phyloP scores from a whole-genome alignment of 2,113 vertebrate genomes.

The Nothobranchius furzeri region DNA sequence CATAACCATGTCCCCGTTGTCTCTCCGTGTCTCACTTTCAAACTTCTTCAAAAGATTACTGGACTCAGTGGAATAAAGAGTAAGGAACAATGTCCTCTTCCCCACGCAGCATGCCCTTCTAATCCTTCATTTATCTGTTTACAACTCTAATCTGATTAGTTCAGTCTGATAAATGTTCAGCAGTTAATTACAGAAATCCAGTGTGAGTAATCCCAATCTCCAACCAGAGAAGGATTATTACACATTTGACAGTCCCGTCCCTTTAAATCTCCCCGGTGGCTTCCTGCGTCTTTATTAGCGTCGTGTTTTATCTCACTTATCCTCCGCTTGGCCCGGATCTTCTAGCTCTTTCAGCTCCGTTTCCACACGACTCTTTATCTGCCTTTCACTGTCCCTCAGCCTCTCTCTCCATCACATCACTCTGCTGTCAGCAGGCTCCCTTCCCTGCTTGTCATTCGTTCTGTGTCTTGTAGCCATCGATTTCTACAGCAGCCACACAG shows the following conservation, averaged over 20 bases:
- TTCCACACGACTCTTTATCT: slow-evolving; percentile 40
- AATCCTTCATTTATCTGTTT: slow-evolving; percentile 59
- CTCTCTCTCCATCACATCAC: slow-evolving; percentile 34
- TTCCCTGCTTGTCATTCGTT: slow-evolving; percentile 59
- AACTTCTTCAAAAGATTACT: slow-evolving; percentile 6
- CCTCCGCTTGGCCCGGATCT: slow-evolving; percentile 17
- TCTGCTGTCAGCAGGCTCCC: slow-evolving; percentile 49
- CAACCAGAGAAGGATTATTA: slow-evolving; percentile 56
- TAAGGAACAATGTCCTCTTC: neutral
- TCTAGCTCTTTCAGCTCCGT: slow-evolving; percentile 15
- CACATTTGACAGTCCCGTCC: slow-evolving; percentile 30
- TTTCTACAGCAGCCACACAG: slow-evolving; percentile 47
- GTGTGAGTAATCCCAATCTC: slow-evolving; percentile 54
- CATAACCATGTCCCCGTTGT: neutral
- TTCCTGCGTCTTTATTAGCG: neutral
- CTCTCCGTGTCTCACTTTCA: neutral
- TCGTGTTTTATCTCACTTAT: slow-evolving; percentile 21
- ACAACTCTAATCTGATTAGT: slow-evolving; percentile 59
- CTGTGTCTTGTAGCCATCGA: slow-evolving; percentile 55
- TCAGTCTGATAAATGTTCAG: slow-evolving; percentile 54
- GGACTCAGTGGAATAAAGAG: slow-evolving; percentile 4
- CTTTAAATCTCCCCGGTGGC: neutral
- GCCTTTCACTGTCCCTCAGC: slow-evolving; percentile 23
- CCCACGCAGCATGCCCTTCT: slow-evolving; percentile 11
- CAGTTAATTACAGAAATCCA: slow-evolving; percentile 48